These are phyloP conservation scores for Chlorodrepanis virens DNA, from an alignment of 2,113 vertebrate species.

Conservation along the genomic window DNA sequence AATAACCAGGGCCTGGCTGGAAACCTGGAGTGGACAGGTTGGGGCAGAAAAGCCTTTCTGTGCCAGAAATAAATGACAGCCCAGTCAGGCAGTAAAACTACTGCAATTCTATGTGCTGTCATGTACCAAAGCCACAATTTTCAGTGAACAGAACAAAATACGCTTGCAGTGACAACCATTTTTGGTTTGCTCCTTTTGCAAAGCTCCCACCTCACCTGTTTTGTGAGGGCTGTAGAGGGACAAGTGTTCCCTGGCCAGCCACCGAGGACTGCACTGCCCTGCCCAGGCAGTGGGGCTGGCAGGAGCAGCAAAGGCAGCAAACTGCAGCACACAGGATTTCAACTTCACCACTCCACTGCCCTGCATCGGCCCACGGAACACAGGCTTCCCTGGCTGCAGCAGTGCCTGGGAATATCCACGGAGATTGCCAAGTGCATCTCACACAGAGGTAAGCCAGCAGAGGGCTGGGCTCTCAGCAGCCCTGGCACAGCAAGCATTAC, in stretches of 20 bases:
- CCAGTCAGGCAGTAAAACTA: background rate
- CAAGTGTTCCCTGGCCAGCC: fast-evolving
- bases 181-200: background rate
- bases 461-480: background rate
- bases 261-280: fast-evolving
- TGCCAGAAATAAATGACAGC: background rate
- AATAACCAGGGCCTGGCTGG: background rate
- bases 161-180: fast-evolving
- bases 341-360: background rate
- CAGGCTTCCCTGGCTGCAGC: background rate
- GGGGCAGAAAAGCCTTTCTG: background rate
- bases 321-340: fast-evolving
- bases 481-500: no score
- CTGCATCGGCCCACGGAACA: fast-evolving
- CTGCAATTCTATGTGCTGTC: background rate
- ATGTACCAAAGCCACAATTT: background rate
- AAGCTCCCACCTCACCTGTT: background rate
- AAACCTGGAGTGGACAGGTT: background rate
- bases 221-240: background rate
- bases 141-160: background rate
- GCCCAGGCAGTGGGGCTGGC: fast-evolving
- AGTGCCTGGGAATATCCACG: background rate
- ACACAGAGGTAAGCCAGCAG: background rate
- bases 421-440: background rate
- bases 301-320: background rate